Base-by-base conservation (phyloP, 2,888 invertebrate species). In the Drosophila siamana region DNA sequence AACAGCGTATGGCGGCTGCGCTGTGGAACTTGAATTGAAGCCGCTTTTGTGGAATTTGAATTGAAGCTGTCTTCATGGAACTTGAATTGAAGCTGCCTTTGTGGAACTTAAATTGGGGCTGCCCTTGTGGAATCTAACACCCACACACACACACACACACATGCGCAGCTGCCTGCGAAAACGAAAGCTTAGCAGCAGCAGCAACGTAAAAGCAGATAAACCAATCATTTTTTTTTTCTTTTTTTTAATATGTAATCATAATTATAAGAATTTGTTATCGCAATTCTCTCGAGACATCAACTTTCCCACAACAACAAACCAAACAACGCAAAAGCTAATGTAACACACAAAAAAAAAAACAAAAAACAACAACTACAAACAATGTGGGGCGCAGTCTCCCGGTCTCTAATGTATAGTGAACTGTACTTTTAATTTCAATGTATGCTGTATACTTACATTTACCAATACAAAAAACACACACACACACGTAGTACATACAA, bases 241-340 rank as follows among this genome's bases (percentile, higher is more conserved):
- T 33, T 71, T 74, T 68, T 43, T 33, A 65, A 52, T 60, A 69
- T 72, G 26, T 47, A 69, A 46, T 46, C 51, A 9, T 71, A 44
- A 41, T 19, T 71, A n/a, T 74, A 65, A 65, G 72, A 36, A 51
- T 57, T 77, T 77, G 77, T 74, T 74, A 76, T 72, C 28, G 11
- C 19, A 19, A 26, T 54, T 74, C n/a, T 11, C 3, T 30, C 44
- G 56, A 24, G 52, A 40, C 61, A 52, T 48, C 36, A 38, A 15
- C 30, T 1, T 3, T 9, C 11, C 6, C 11, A 11, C 30, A 30
- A 13, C 13, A 36, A 15, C 4, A 36, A 38, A 7, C 6, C 36
- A 38, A 38, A 6, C 26, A 5, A 36, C 6, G 5, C 15, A 38
- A 38, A 38, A 38, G 2, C 33, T 13, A 38, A 38, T 38, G 13